These are phyloP conservation scores for Cynaeus angustus DNA, from an alignment of 2,888 invertebrate species.

Conservation along the genomic window DNA sequence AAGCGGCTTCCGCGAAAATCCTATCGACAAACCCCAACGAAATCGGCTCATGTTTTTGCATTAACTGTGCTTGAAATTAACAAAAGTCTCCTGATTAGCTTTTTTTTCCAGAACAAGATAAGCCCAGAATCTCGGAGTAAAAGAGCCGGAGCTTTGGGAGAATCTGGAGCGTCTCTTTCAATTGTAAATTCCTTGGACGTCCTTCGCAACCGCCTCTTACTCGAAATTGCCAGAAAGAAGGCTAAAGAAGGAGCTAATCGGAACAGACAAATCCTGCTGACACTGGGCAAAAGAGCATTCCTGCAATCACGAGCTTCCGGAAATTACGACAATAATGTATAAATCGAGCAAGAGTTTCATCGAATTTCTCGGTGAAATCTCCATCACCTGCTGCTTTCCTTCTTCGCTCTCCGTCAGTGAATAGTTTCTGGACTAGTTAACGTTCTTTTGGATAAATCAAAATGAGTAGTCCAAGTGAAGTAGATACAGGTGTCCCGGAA, in stretches of 20 bases:
- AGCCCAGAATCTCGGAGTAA: constrained; percentile 55
- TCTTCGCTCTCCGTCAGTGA: constrained; percentile 18
- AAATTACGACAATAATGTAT: constrained; percentile 60
- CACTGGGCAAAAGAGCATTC: constrained; percentile 81
- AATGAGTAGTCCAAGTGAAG: constrained; percentile 18
- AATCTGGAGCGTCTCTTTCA: constrained; percentile 75
- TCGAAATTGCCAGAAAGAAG: constrained; percentile 89
- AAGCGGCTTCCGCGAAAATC: constrained; percentile 11
- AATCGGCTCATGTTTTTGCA: constrained; percentile 21
- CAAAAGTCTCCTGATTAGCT: neutral
- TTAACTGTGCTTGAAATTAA: neutral
- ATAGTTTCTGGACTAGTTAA: constrained; percentile 12
- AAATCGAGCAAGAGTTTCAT: constrained; percentile 51
- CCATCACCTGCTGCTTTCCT: constrained; percentile 24
- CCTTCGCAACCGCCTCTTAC: constrained; percentile 84
- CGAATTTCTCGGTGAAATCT: constrained; percentile 33
- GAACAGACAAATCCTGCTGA: constrained; percentile 83
- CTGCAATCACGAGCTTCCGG: constrained; percentile 55
- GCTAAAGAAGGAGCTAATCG: constrained; percentile 84
- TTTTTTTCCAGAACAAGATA: constrained; percentile 52
- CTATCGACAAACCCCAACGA: constrained; percentile 4
- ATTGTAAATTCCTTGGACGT: constrained; percentile 93
- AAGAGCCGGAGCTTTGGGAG: constrained; percentile 56
- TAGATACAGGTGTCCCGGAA: constrained; percentile 13
- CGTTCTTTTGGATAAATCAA: constrained; percentile 28